Conservation (phyloP, 2,888 invertebrate genomes). For the Argyresthia goedartella region DNA sequence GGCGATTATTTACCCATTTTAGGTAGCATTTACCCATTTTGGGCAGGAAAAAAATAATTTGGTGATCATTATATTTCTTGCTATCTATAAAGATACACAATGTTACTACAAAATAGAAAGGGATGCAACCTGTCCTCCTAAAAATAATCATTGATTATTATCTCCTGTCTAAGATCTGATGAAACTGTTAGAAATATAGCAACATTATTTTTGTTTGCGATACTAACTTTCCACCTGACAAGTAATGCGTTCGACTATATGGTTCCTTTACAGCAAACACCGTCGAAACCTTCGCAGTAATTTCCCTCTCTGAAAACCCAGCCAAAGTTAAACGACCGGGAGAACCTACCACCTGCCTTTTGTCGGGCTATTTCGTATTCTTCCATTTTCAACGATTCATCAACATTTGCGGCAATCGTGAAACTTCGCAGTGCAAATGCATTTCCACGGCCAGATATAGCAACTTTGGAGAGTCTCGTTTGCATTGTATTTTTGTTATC, state of each 20-base stretch:
- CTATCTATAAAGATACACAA: no score
- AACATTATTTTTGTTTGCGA: no score
- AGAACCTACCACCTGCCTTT: background rate
- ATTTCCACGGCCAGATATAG: conserved; percentile 35
- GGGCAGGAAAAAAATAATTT: no score
- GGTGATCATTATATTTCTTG: no score
- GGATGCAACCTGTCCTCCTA: no score
- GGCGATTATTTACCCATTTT: no score
- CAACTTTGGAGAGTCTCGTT: conserved; percentile 34
- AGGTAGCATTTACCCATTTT: no score
- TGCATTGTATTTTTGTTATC: conserved; percentile 29
- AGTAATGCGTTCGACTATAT: background rate
- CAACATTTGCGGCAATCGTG: conserved; percentile 35
- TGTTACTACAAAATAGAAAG: background rate
- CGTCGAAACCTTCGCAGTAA: background rate
- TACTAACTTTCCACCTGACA: no score
- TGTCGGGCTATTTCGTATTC: conserved; percentile 13
- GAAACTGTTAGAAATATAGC: no score
- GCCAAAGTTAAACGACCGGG: background rate
- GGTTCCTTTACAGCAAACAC: background rate
- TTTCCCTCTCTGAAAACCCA: background rate
- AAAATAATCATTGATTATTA: no score
- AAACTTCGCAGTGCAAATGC: conserved; percentile 50
- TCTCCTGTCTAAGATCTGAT: no score
- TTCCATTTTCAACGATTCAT: conserved; percentile 35